Evolutionary conservation across 2,888 invertebrate genomes (phyloP).

Genomic region (Mechanitis messenoides): DNA sequence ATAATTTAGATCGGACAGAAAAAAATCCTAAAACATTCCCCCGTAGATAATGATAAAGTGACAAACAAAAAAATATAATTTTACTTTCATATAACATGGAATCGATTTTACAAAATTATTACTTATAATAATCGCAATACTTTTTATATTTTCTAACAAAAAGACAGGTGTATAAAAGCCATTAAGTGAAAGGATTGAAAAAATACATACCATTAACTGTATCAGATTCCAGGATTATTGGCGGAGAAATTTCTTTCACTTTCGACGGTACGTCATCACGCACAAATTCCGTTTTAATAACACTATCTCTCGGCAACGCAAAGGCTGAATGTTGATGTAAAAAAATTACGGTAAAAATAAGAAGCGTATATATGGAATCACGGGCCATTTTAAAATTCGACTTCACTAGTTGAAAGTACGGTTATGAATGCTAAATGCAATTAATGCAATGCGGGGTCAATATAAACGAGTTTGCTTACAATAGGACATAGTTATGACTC

Average conservation of each 20-base stretch:
- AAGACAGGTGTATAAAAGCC: neutral
- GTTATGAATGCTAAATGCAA: constrained; percentile 19
- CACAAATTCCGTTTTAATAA: constrained; percentile 28
- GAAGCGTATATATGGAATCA: constrained; percentile 21
- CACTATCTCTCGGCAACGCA: constrained; percentile 38
- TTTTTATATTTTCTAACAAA: too few species aligned
- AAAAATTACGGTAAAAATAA: constrained; percentile 14
- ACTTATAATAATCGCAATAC: too few species aligned
- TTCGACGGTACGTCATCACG: constrained; percentile 15
- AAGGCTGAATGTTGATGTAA: constrained; percentile 26
- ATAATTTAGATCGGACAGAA: too few species aligned
- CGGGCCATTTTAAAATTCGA: constrained; percentile 20
- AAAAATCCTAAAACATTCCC: too few species aligned
- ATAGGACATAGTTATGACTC: constrained; percentile 15
- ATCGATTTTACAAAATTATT: too few species aligned
- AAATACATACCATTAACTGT: constrained; percentile 19
- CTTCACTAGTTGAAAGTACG: constrained; percentile 4
- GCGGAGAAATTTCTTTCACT: constrained; percentile 25
- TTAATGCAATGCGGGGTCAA: constrained; percentile 26
- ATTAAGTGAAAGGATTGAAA: neutral
- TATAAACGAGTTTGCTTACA: constrained; percentile 14
- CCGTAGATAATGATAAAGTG: too few species aligned
- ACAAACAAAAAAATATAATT: too few species aligned
- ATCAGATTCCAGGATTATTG: constrained; percentile 20
- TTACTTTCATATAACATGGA: too few species aligned